Evolutionary conservation across 2,113 vertebrate species (phyloP).

Genomic region (Dicrurus megarhynchus): DNA sequence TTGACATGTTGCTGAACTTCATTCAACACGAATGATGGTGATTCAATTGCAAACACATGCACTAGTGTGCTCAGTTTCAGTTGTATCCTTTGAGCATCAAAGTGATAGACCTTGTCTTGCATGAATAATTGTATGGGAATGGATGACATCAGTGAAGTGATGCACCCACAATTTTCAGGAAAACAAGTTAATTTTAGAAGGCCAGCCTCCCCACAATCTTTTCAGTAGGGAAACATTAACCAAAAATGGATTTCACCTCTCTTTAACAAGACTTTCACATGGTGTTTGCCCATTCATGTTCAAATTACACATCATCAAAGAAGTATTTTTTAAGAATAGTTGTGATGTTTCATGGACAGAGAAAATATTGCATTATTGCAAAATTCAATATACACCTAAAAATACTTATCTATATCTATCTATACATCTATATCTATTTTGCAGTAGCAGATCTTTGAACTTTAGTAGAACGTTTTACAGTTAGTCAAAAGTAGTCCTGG

Average conservation of each 20-base stretch:
- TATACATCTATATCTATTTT: not conserved
- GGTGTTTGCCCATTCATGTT: not conserved
- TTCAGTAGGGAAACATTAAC: not conserved
- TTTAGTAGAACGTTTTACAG: not conserved
- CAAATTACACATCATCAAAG: not conserved
- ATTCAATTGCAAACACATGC: not conserved
- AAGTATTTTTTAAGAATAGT: not conserved
- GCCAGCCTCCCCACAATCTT: not conserved
- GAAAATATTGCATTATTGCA: not conserved
- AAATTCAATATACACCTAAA: not conserved
- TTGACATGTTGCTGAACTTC: not conserved
- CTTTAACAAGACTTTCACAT: not conserved
- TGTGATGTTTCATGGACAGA: not conserved
- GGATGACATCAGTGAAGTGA: not conserved
- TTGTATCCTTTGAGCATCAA: not conserved
- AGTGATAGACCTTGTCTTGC: not conserved
- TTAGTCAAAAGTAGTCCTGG: not conserved
- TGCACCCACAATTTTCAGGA: not conserved
- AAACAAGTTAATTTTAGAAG: not conserved
- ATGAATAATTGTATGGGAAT: not conserved
- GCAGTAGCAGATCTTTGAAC: not conserved
- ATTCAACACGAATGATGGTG: not conserved
- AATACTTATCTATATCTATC: not conserved
- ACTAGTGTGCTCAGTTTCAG: not conserved
- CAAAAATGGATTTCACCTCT: not conserved